Evolutionary conservation across 1,140 invertebrate genomes (phyloP).

Genomic region (Drosophila tristis): DNA sequence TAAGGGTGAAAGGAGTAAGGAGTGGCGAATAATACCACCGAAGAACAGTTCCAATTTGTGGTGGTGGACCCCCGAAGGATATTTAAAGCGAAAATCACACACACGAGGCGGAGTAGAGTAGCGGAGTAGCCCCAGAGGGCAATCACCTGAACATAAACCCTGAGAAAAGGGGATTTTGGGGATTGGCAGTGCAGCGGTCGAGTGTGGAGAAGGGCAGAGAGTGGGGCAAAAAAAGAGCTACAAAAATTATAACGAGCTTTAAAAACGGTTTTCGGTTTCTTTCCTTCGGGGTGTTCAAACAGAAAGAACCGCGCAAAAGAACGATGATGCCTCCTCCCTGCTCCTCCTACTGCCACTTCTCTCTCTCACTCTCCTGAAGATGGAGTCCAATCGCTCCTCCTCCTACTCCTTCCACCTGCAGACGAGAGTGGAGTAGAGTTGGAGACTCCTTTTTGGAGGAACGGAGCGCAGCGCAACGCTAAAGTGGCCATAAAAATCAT

Average conservation of each 20-base stretch:
- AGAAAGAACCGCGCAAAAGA: conserved; percentile 44
- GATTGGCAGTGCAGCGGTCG: background rate
- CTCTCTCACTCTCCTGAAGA: no score
- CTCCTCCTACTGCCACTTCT: background rate
- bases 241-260: conserved; percentile 75
- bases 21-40: background rate
- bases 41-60: conserved; percentile 53
- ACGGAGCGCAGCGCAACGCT: conserved; percentile 31
- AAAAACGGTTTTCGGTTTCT: conserved; percentile 52
- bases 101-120: conserved; percentile 8
- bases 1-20: background rate
- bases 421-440: conserved; percentile 36
- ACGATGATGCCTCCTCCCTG: background rate
- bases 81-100: conserved; percentile 52
- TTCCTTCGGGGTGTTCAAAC: conserved; percentile 53
- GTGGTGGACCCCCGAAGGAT: conserved; percentile 52
- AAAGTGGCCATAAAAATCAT: conserved; percentile 82
- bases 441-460: conserved; percentile 11
- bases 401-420: conserved; percentile 11
- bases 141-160: conserved; percentile 54
- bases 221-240: conserved; percentile 12
- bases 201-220: conserved; percentile 19
- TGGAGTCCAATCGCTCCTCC: conserved; percentile 5
- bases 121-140: conserved; percentile 61
- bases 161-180: background rate